These are phyloP conservation scores for Rhinichthys osculus DNA, from an alignment of 2,797 vertebrate genomes.

Conservation along the genomic window DNA sequence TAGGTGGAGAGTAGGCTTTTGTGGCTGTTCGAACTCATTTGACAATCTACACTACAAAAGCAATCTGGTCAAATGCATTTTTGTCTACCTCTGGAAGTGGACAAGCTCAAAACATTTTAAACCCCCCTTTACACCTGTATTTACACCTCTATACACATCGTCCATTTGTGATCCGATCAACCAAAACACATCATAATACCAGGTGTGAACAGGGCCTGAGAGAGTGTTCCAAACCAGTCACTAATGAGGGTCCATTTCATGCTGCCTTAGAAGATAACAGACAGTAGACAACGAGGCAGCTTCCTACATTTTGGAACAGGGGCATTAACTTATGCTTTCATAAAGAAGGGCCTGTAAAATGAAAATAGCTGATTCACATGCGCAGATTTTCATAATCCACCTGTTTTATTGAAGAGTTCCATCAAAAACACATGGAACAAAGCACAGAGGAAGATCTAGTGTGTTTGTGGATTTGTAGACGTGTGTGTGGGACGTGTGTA, in stretches of 20 bases:
- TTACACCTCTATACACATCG: neutral
- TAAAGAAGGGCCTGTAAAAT: neutral
- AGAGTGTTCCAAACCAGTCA: neutral
- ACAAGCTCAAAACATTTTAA: neutral
- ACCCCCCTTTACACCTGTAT: neutral
- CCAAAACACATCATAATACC: neutral
- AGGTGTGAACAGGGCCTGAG: neutral
- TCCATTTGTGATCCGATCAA: neutral
- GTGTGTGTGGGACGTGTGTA: neutral
- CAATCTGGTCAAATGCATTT: neutral
- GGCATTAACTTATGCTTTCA: neutral
- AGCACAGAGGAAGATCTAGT: neutral
- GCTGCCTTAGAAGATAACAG: neutral
- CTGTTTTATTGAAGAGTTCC: conserved; percentile 12
- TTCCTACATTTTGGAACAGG: neutral
- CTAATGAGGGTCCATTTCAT: neutral
- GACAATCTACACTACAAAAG: neutral
- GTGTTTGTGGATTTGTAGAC: neutral
- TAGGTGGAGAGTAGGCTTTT: too few relatives aligned
- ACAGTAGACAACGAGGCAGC: neutral
- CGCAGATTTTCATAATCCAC: neutral
- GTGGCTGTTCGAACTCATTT: too few relatives aligned
- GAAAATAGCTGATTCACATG: neutral
- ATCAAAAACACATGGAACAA: neutral
- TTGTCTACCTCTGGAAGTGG: neutral